These are phyloP conservation scores for Dastarcus helophoroides DNA, from an alignment of 2,888 invertebrate genomes.

Conservation along the genomic window DNA sequence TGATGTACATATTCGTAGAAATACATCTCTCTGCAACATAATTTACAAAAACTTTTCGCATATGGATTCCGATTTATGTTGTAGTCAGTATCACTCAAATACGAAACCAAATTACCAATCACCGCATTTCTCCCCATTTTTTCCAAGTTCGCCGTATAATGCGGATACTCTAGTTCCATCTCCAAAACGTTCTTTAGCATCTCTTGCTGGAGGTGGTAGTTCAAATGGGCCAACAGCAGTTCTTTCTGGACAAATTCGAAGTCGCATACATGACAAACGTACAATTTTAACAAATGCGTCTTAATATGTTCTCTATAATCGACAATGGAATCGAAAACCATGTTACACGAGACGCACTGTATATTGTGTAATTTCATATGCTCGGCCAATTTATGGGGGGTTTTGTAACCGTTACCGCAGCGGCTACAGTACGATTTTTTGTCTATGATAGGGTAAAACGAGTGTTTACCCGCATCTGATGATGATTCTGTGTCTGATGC, in stretches of 20 bases:
- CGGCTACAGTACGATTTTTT: conserved; percentile 20
- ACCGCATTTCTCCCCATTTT: conserved; percentile 14
- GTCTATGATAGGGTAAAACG: conserved; percentile 14
- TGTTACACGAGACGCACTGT: conserved; percentile 22
- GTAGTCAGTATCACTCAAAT: conserved; percentile 18
- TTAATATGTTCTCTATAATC: conserved; percentile 22
- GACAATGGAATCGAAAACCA: conserved; percentile 16
- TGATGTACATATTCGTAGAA: conserved; percentile 21
- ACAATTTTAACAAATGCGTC: conserved; percentile 20
- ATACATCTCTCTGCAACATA: conserved; percentile 21
- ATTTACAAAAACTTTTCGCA: conserved; percentile 21
- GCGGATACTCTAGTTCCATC: conserved; percentile 23
- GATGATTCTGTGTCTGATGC: conserved; percentile 25
- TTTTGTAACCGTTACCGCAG: conserved; percentile 24
- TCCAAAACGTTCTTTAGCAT: conserved; percentile 22
- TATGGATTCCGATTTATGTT: not conserved
- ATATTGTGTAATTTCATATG: conserved; percentile 22
- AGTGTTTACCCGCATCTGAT: conserved; percentile 19
- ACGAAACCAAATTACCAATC: conserved; percentile 21
- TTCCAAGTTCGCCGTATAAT: conserved; percentile 15
- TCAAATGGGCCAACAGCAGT: conserved; percentile 20
- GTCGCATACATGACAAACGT: conserved; percentile 23
- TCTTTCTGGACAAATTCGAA: conserved; percentile 21
- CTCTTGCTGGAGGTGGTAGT: conserved; percentile 22
- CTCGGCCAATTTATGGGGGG: conserved; percentile 17